Conservation (phyloP, 1,140 invertebrate genomes). For the Trachymyrmex cornetzi region DNA sequence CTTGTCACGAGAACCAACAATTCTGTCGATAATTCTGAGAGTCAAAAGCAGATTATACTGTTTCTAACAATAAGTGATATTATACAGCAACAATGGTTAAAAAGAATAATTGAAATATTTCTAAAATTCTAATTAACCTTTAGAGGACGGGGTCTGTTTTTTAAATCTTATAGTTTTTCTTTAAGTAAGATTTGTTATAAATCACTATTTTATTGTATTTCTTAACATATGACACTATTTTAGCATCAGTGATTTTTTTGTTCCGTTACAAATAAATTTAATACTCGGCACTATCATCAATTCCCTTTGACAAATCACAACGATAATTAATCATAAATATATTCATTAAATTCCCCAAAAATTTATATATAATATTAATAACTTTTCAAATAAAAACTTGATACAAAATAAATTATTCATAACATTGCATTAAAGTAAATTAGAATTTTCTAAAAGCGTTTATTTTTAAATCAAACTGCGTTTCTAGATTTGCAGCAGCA, state of each 20-base stretch:
- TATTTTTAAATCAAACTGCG: slow-evolving; percentile 14
- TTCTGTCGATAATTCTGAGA: slow-evolving; percentile 57
- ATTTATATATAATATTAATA: neutral
- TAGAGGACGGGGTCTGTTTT: no score
- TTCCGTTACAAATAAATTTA: neutral
- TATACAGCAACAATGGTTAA: neutral
- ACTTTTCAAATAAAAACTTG: neutral
- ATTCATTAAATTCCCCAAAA: neutral
- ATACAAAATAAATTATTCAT: neutral
- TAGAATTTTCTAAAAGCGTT: neutral
- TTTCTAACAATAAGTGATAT: neutral
- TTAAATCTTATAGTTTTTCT: no score
- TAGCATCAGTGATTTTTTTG: no score
- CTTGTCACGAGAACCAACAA: slow-evolving; percentile 53
- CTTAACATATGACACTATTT: no score
- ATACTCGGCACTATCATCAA: neutral
- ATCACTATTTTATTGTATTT: no score
- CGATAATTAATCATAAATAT: neutral
- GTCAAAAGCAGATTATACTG: slow-evolving; percentile 18
- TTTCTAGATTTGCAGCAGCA: neutral
- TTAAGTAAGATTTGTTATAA: no score
- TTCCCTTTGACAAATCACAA: neutral
- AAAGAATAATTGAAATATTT: neutral
- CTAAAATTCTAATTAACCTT: neutral
- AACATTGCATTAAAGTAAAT: neutral